phyloP scores from a whole-genome alignment of 1,140 invertebrate species.

The Riptortus pedestris region DNA sequence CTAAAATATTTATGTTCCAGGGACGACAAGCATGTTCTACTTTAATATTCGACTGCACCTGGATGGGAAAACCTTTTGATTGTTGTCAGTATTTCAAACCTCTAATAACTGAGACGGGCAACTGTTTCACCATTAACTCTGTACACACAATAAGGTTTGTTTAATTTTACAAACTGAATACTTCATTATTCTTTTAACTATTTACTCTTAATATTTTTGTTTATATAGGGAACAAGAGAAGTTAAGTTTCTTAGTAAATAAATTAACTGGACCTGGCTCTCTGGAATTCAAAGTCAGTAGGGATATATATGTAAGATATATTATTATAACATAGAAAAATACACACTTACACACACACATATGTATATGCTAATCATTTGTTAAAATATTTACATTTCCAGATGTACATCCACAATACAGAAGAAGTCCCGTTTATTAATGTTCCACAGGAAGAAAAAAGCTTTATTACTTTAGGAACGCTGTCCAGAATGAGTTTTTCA shows the following conservation, averaged over 20 bases:
- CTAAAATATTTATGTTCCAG: too few relatives aligned
- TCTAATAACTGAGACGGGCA: slow-evolving; percentile 51
- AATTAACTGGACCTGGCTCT: slow-evolving; percentile 26
- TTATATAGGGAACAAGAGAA: background rate
- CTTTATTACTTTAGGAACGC: slow-evolving; percentile 7
- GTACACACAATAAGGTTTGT: background rate
- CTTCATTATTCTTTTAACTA: slow-evolving; percentile 18
- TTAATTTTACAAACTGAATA: background rate
- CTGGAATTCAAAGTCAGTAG: slow-evolving; percentile 17
- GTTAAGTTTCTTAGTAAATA: background rate
- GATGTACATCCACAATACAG: slow-evolving; percentile 49
- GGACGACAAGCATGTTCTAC: slow-evolving; percentile 40
- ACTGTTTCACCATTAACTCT: slow-evolving; percentile 53
- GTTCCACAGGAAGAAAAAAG: slow-evolving; percentile 31
- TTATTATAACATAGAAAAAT: background rate
- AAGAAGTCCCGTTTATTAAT: slow-evolving; percentile 55
- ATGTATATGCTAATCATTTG: background rate
- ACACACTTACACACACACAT: background rate
- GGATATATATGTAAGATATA: background rate
- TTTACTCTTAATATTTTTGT: background rate
- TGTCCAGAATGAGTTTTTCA: background rate
- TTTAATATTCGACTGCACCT: slow-evolving; percentile 47
- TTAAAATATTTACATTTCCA: slow-evolving; percentile 31
- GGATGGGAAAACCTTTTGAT: slow-evolving; percentile 47
- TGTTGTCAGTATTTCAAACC: slow-evolving; percentile 54